A percentile compares a stretch with the other conserved stretches of the same genome.
Conservation (phyloP, 2,797 vertebrate species). For the Cheirogaleus major region DNA sequence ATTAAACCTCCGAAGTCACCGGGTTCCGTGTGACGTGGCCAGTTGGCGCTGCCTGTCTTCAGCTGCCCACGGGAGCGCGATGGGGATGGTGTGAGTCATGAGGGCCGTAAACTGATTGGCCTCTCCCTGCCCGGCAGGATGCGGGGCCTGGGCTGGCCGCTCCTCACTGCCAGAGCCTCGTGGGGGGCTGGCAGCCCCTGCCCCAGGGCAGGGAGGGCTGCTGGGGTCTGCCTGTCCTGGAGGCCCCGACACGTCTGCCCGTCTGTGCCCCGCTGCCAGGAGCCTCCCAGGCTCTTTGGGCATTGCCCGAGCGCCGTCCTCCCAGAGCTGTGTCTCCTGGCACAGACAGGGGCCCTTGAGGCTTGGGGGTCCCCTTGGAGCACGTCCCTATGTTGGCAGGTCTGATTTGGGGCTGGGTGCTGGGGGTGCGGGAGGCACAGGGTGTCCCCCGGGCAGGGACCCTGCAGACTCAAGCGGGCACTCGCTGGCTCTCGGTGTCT, state of each 20-base stretch:
- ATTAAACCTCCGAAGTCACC: constrained; percentile 47
- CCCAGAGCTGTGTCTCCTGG: background rate
- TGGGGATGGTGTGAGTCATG: fast-evolving
- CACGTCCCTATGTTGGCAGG: background rate
- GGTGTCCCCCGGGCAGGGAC: background rate
- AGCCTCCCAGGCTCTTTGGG: background rate
- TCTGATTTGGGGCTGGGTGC: background rate
- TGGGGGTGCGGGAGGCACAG: background rate
- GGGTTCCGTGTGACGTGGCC: background rate
- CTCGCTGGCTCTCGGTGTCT: background rate
- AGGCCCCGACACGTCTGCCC: background rate
- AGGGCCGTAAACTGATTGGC: background rate
- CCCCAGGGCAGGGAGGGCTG: background rate
- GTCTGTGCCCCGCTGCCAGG: background rate
- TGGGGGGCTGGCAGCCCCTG: background rate
- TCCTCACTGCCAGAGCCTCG: background rate
- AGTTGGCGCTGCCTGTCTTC: background rate
- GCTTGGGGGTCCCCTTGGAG: background rate
- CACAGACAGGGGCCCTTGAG: too few relatives aligned
- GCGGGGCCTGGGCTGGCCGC: background rate
- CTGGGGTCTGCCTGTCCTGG: background rate
- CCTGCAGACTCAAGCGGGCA: background rate
- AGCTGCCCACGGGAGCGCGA: background rate
- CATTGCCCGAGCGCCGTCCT: background rate
- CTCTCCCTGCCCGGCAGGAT: background rate